Conservation (phyloP, 1,140 invertebrate genomes). For the Oscheius sp. region DNA sequence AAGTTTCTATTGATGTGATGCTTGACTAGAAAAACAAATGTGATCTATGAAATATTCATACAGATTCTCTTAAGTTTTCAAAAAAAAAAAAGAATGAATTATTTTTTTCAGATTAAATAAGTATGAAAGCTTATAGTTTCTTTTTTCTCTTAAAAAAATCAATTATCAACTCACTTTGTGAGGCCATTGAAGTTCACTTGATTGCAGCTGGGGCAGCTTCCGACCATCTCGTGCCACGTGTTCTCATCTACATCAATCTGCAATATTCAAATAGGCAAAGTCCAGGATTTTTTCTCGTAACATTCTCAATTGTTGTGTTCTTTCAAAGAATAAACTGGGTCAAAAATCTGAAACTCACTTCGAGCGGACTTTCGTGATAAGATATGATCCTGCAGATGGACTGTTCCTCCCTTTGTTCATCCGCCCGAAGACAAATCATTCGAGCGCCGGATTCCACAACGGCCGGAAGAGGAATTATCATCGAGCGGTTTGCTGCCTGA, state of each 20-base stretch:
- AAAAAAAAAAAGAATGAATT: too few relatives aligned
- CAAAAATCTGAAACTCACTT: conserved; percentile 3
- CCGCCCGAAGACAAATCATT: conserved; percentile 39
- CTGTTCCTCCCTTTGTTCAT: conserved; percentile 29
- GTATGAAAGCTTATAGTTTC: too few relatives aligned
- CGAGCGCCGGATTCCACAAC: conserved; percentile 32
- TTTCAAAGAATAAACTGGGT: not conserved
- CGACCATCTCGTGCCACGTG: conserved; percentile 31
- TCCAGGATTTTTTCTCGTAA: not conserved
- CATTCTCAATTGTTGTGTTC: not conserved
- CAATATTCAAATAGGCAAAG: not conserved
- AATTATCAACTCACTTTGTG: too few relatives aligned
- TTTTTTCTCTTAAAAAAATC: too few relatives aligned
- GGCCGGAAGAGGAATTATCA: conserved; percentile 39
- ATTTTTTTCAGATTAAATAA: too few relatives aligned
- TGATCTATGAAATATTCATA: too few relatives aligned
- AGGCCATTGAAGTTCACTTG: not conserved
- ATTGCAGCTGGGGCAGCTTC: conserved; percentile 37
- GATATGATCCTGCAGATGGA: conserved; percentile 28
- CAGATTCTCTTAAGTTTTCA: too few relatives aligned
- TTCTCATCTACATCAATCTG: conserved; percentile 31
- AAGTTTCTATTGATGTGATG: too few relatives aligned
- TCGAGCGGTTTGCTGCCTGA: conserved; percentile 32
- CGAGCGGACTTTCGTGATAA: conserved; percentile 35
- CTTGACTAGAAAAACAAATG: too few relatives aligned